Evolutionary conservation across 2,797 vertebrate species (phyloP).

Genomic region (Halcyon chelicuti): DNA sequence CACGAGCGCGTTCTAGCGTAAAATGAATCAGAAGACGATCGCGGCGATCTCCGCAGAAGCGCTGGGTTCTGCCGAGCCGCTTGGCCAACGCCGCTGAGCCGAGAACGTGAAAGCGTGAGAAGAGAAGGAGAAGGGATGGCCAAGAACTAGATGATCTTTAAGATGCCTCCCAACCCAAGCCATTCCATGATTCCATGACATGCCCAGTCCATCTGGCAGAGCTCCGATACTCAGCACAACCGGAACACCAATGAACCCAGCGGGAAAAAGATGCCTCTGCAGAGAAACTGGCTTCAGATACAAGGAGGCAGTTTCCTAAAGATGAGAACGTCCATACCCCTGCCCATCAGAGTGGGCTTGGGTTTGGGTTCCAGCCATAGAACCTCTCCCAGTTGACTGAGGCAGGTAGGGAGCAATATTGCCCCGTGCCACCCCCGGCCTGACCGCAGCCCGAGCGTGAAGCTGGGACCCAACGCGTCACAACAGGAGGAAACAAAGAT

Average conservation of each 20-base stretch:
- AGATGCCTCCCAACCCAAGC: neutral
- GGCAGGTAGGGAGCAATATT: rapidly evolving
- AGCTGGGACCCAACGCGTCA: neutral
- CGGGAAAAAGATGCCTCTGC: neutral
- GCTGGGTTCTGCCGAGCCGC: neutral
- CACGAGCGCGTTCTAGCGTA: neutral
- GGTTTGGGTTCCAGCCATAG: neutral
- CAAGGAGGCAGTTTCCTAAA: neutral
- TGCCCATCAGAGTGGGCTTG: rapidly evolving
- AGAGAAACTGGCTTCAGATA: neutral
- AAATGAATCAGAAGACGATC: neutral
- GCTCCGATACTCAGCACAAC: neutral
- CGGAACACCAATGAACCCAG: neutral
- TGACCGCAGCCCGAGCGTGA: no score
- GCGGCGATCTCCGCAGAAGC: neutral
- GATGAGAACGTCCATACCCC: neutral
- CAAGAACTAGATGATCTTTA: neutral
- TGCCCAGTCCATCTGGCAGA: neutral
- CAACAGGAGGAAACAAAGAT: neutral
- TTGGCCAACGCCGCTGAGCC: neutral
- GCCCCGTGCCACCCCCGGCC: rapidly evolving
- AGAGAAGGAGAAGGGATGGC: neutral
- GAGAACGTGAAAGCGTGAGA: neutral
- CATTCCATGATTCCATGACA: neutral
- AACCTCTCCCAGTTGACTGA: neutral